These are phyloP conservation scores for Antitype chi DNA, from an alignment of 2,888 invertebrate genomes.

Conservation along the genomic window DNA sequence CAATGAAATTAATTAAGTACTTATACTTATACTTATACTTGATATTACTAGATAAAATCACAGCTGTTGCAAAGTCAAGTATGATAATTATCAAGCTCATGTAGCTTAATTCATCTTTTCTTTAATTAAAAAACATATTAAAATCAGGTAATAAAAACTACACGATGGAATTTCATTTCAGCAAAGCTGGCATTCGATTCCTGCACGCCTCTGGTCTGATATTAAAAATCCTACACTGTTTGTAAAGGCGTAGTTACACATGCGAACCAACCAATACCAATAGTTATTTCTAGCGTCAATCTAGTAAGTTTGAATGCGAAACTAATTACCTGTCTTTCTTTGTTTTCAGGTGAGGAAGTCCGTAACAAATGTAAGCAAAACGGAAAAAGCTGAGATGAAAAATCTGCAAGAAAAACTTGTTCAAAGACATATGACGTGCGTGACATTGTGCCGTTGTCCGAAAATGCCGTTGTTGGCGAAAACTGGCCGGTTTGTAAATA, in stretches of 20 bases:
- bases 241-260: slow-evolving; percentile 32
- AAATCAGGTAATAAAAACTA: background rate
- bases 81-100: background rate
- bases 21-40: no score
- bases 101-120: background rate
- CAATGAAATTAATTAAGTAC: background rate
- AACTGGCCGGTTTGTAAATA: background rate
- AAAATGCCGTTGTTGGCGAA: background rate
- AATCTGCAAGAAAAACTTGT: background rate
- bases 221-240: slow-evolving; percentile 48
- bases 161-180: slow-evolving; percentile 31
- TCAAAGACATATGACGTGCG: no score
- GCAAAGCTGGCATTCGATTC: slow-evolving; percentile 38
- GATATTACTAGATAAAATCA: background rate
- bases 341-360: slow-evolving; percentile 42
- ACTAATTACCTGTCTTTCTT: slow-evolving; percentile 8
- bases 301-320: background rate
- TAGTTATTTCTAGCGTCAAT: background rate
- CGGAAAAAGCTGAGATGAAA: background rate
- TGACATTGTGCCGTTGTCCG: background rate
- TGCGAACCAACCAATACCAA: background rate
- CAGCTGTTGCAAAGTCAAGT: background rate
- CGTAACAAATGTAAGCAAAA: background rate
- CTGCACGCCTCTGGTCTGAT: slow-evolving; percentile 20
- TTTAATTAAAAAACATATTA: background rate